Conservation (phyloP, 2,113 vertebrate genomes). For the Anolis carolinensis region DNA sequence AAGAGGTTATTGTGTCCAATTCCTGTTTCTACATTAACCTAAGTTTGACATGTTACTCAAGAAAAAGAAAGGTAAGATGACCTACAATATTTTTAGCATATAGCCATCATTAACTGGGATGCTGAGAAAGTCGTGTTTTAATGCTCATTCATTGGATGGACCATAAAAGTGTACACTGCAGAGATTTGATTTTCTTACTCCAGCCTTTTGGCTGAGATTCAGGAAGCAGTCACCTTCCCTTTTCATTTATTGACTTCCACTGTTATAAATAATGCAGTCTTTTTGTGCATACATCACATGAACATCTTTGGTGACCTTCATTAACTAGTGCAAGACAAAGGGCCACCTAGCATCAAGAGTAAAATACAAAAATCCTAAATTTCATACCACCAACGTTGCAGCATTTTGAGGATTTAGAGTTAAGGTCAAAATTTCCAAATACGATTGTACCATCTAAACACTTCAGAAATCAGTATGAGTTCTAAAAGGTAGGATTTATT, state of each 20-base stretch:
- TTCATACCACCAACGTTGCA: neutral
- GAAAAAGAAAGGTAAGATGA: neutral
- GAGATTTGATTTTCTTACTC: neutral
- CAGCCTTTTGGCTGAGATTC: neutral
- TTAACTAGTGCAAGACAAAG: neutral
- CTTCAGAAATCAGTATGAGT: conserved; percentile 8
- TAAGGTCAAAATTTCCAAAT: neutral
- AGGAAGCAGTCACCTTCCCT: too few relatives aligned
- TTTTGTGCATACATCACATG: neutral
- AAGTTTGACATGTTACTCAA: neutral
- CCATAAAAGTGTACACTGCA: neutral
- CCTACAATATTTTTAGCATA: neutral
- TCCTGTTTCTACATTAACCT: neutral
- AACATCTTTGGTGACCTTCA: neutral
- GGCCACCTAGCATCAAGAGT: too few relatives aligned
- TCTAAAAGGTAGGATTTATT: neutral
- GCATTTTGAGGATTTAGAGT: neutral
- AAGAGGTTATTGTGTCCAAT: neutral
- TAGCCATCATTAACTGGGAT: neutral
- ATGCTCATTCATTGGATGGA: neutral
- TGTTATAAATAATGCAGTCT: neutral
- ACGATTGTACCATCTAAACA: conserved; percentile 32
- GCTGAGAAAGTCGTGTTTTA: neutral
- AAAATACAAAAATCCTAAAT: neutral
- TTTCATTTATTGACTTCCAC: neutral